phyloP scores from a whole-genome alignment of 1,140 invertebrate species.

The Sarcophaga bullata region DNA sequence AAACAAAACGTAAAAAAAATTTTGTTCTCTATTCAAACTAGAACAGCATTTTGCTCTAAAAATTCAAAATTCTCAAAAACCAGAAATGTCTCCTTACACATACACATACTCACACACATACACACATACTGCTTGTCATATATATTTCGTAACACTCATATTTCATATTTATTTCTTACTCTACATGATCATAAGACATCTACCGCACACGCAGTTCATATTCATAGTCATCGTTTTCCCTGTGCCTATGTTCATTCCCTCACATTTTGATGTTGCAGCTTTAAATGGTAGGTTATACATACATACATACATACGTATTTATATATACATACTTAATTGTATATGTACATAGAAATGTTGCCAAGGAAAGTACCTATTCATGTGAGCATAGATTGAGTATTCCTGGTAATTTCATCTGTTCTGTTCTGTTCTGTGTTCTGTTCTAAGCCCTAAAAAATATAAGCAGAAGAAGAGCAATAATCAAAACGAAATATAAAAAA shows the following conservation, averaged over 20 bases:
- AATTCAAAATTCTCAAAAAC: too few relatives aligned
- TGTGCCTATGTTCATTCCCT: neutral
- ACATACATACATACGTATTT: too few relatives aligned
- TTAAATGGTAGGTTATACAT: too few relatives aligned
- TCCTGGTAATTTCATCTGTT: constrained; percentile 8
- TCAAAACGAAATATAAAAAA: neutral
- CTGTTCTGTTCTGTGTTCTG: neutral
- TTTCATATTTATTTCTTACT: neutral
- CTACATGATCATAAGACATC: constrained; percentile 10
- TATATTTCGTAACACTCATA: constrained; percentile 4
- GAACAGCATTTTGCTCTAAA: too few relatives aligned
- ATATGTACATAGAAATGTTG: too few relatives aligned
- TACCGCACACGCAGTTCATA: constrained; percentile 18
- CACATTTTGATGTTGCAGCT: neutral
- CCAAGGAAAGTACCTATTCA: too few relatives aligned
- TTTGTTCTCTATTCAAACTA: too few relatives aligned
- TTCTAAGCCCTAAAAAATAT: constrained; percentile 5
- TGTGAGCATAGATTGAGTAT: neutral
- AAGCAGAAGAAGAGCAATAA: neutral
- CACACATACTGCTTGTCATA: neutral
- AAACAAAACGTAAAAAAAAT: too few relatives aligned
- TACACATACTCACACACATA: too few relatives aligned
- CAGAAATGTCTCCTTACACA: too few relatives aligned
- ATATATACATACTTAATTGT: too few relatives aligned
- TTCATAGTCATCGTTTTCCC: neutral